Percentiles rank a stretch among this genome's conserved stretches.
Conservation (phyloP, 2,113 vertebrate genomes). For the Neogale vison region DNA sequence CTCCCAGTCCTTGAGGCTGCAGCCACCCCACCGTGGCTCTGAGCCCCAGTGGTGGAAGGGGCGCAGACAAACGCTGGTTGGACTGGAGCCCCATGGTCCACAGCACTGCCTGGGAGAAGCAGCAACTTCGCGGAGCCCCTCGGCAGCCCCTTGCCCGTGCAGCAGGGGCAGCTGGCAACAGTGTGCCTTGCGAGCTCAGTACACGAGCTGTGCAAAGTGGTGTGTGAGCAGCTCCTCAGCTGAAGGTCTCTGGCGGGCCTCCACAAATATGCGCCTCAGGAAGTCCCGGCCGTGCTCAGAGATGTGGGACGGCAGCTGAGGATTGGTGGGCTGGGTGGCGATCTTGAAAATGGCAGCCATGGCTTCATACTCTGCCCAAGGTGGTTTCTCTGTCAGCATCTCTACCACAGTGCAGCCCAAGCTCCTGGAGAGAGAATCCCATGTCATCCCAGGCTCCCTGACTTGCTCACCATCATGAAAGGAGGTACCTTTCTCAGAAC, state of each 20-base stretch:
- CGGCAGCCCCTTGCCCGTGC: slow-evolving; percentile 18
- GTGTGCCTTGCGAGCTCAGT: slow-evolving; percentile 83
- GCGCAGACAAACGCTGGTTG: slow-evolving; percentile 38
- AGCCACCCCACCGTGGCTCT: not conserved
- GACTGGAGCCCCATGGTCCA: slow-evolving; percentile 50
- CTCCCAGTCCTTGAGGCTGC: slow-evolving; percentile 52
- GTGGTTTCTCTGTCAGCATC: slow-evolving; percentile 98
- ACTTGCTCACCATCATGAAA: not conserved
- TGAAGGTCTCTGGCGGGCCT: slow-evolving; percentile 95
- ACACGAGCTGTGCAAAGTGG: slow-evolving; percentile 95
- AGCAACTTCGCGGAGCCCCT: slow-evolving; percentile 57
- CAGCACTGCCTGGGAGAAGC: slow-evolving; percentile 68
- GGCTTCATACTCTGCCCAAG: slow-evolving; percentile 97
- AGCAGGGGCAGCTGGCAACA: slow-evolving; percentile 44
- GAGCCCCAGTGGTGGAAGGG: slow-evolving; percentile 28
- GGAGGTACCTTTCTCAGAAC: not conserved
- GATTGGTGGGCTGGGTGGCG: slow-evolving; percentile 97
- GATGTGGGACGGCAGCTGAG: slow-evolving; percentile 92
- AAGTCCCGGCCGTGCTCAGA: slow-evolving; percentile 95
- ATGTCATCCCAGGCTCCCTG: not conserved
- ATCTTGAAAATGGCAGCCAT: slow-evolving; percentile 99
- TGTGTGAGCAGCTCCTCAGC: slow-evolving; percentile 97
- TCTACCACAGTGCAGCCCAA: slow-evolving; percentile 97
- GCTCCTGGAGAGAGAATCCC: slow-evolving; percentile 87
- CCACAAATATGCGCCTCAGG: slow-evolving; percentile 94